Percentiles rank a stretch among this genome's conserved stretches.
Evolutionary conservation across 2,797 vertebrate species (phyloP).

Genomic region (Lepus townsendii): DNA sequence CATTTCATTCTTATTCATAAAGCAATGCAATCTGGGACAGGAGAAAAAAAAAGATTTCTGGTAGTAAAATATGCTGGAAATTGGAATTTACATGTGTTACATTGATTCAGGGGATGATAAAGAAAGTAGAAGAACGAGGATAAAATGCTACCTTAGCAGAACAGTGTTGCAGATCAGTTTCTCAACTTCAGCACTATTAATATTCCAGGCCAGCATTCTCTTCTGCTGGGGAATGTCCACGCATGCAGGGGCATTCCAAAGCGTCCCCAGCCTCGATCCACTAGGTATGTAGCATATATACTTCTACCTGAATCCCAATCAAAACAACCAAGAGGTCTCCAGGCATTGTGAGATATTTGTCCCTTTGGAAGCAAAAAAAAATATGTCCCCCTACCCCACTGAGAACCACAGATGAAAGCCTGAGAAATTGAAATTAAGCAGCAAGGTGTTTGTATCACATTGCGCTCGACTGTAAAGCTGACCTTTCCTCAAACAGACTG

Average conservation of each 20-base stretch:
- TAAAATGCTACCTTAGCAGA: background rate
- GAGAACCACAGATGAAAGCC: background rate
- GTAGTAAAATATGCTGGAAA: constrained; percentile 13
- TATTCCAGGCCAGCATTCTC: background rate
- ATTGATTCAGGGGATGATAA: background rate
- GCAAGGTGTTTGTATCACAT: background rate
- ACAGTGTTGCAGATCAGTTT: background rate
- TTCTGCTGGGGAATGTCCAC: background rate
- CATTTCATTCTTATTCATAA: background rate
- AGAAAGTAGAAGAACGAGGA: background rate
- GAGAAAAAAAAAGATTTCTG: background rate
- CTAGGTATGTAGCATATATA: background rate
- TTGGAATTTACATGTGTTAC: constrained; percentile 4
- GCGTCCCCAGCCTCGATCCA: background rate
- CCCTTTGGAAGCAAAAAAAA: background rate
- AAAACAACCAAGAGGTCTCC: background rate
- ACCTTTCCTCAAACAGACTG: background rate
- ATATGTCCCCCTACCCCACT: background rate
- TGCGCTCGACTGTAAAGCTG: background rate
- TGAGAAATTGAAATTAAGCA: background rate
- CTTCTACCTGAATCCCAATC: background rate
- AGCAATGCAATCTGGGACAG: background rate
- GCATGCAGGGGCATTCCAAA: background rate
- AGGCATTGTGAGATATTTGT: background rate
- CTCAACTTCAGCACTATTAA: background rate